Percentiles rank a stretch among this genome's conserved stretches.
Evolutionary conservation across 2,888 invertebrate genomes (phyloP).

Genomic region (Adineta ricciae): DNA sequence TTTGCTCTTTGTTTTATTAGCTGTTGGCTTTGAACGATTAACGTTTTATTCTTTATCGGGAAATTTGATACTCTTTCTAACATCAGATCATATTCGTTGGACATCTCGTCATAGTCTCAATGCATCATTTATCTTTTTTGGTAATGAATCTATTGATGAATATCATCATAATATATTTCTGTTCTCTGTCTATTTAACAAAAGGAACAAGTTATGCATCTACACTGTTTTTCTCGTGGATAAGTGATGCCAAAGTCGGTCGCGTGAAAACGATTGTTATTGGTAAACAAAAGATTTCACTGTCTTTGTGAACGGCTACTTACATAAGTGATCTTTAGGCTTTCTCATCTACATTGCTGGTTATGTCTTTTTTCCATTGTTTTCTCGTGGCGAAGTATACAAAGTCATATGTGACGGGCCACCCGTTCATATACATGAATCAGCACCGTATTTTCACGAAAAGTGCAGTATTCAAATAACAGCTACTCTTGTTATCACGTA

Average conservation of each 20-base stretch:
- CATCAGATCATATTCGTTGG: not conserved
- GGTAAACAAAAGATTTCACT: not conserved
- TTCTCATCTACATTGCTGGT: not conserved
- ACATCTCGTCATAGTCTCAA: not conserved
- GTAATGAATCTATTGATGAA: not conserved
- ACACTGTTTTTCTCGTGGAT: not conserved
- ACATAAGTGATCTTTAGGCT: not conserved
- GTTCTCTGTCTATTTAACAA: not conserved
- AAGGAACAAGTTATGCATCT: constrained; percentile 1
- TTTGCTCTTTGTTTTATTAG: not conserved
- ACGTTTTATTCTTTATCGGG: not conserved
- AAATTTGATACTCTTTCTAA: not conserved
- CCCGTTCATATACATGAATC: not conserved
- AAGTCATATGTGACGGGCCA: not conserved
- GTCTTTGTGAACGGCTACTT: not conserved
- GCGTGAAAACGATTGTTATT: not conserved
- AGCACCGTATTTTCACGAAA: not conserved
- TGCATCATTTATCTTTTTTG: not conserved
- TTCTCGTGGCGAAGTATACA: not conserved
- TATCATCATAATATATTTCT: not conserved
- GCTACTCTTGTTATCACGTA: not conserved
- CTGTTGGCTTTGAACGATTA: not conserved
- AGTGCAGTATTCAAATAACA: not conserved
- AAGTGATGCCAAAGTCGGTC: constrained; percentile 5
- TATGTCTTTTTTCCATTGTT: not conserved